Base-by-base conservation (phyloP, 1,140 invertebrate species). In the Drosophila pruinosa region DNA sequence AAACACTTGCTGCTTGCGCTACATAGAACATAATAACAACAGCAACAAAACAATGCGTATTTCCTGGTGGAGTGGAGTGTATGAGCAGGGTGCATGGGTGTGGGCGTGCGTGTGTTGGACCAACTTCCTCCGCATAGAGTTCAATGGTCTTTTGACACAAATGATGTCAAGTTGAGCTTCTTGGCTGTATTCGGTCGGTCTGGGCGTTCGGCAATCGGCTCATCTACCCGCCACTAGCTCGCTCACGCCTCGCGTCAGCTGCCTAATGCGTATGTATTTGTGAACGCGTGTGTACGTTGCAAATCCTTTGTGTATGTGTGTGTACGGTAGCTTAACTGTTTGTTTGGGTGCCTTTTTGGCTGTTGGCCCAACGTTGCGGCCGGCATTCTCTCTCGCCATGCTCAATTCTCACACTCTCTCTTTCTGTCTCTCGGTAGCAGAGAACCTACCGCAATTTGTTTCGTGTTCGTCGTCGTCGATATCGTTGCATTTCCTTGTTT, bases 81-180 rank as follows among this genome's bases (percentile, higher is more conserved):
- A 10, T 22, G 7, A 7, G 34, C 31, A n/a, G n/a, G n/a, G 58
- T 38, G 34, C 43, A 8, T 52, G 24, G 12, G 19, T 34, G 34
- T 1, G 67, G 17, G 34, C 28, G 48, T 43, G 31, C 2, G 62
- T 59, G 36, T 15, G 21, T 26, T 26, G 45, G 52, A 26, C 50
- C 48, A 58, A 72, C 69, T 64, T 67, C 75, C 57, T 61, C 73
- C 48, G 65, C 77, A 56, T 43, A 88, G 75, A 90, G 89, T 90
- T 90, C 89, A 90, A 89, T 90, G 89, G 83, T 89, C 89, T 90
- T 90, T 90, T 89, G 88, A 89, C 89, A 89, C 73, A 89, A 90
- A 90, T 90, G 88, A 83, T 90, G 88, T 89, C 89, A 90, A 90
- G 89, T 90, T 90, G 80, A 89, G 89, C 77, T 79, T 75, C 75